Evolutionary conservation across 2,888 invertebrate species (phyloP), one percentile per base, ranked within the genome.

Genomic region (Drosophila diplacantha): DNA sequence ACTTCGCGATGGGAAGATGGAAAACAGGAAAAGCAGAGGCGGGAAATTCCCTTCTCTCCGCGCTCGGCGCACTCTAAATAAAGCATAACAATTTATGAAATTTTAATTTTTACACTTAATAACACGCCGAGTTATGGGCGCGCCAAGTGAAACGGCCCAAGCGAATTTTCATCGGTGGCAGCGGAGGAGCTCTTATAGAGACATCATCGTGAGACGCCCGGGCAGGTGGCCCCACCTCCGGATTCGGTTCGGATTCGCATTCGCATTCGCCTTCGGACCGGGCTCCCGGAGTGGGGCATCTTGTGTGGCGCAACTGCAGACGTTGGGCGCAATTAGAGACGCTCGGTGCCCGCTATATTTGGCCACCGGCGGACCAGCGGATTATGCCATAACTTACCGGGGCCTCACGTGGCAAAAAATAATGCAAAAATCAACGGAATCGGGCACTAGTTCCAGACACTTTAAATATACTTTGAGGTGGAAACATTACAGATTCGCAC

Each of bases 61-160:
- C 32, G 53, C 56, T 54, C 46, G 49, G 53, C 65, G 52, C 57
- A 77, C 77, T 80, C 81, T 80, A 78, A 78, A 78, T 78, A 82
- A 80, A 82, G 65, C 83, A 71, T 82, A 82, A 60, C 77, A 82
- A 78, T 78, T 78, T 78, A 78, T 78, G 83, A 82, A 78, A 78
- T 78, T 77, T 73, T 81, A 80, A 79, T 79, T 80, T 79, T 70
- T 79, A 73, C 78, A 79, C 78, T 79, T 82, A 79, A 79, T 79
- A 79, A 79, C 69, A 80, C 81, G 83, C 57, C 76, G 65, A 75
- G 66, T 77, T 75, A 72, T 64, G 79, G 65, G 54, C 67, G 63
- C 56, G 67, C 65, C 70, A 52, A 69, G 69, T 62, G 69, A 64
- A 71, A 70, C 69, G 69, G 64, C 37, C 57, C 56, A 62, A 43